Percentiles rank a stretch among this genome's conserved stretches.
Conservation (phyloP, 2,797 vertebrate genomes). For the Sebastes jordani region DNA sequence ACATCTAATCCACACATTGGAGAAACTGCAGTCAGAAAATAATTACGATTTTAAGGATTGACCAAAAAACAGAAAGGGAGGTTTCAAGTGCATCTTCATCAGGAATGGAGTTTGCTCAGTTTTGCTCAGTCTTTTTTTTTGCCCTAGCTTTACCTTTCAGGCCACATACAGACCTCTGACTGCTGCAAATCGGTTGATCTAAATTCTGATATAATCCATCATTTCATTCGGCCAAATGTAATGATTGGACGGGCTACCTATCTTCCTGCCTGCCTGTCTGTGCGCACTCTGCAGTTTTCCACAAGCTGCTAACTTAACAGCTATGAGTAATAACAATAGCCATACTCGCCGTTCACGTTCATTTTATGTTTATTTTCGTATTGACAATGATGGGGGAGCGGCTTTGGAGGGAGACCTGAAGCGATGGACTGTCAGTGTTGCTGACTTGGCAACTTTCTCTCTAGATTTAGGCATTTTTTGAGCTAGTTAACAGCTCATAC, state of each 20-base stretch:
- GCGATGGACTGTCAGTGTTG: no score
- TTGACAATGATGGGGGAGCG: rapidly evolving
- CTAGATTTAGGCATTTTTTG: no score
- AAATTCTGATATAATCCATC: background rate
- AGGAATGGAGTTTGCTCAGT: background rate
- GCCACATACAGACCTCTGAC: background rate
- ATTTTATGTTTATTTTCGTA: no score
- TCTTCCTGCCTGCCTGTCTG: no score
- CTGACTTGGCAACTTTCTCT: no score
- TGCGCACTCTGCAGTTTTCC: no score
- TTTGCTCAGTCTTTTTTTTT: background rate
- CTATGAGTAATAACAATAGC: no score
- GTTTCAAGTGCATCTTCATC: background rate
- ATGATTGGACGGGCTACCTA: no score
- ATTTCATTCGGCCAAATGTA: no score
- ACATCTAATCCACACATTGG: background rate
- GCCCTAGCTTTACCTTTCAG: background rate
- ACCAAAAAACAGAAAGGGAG: background rate
- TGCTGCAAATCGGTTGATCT: background rate
- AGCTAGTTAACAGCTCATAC: no score
- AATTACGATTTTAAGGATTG: background rate
- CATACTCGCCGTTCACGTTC: no score
- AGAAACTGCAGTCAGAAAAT: background rate
- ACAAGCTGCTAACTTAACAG: no score
- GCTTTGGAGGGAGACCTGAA: rapidly evolving